Base-by-base conservation (phyloP, 2,888 invertebrate genomes). In the Pachliopta kotzebuea region DNA sequence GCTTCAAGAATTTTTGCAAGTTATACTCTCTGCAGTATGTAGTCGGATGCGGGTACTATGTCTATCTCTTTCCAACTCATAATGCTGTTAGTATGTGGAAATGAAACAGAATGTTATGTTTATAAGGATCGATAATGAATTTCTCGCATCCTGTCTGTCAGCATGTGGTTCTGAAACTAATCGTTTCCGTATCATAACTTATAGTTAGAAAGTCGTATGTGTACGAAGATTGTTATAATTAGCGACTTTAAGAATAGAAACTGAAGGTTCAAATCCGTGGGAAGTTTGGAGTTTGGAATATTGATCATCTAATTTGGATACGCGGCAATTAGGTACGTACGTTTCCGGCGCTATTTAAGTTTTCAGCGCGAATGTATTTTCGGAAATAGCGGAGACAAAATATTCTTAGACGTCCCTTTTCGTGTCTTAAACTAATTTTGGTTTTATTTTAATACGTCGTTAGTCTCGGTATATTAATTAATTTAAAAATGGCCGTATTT, bases 121-220 rank as follows among this genome's bases (percentile, higher is more conserved):
- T 88, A 85, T 84, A 80, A 85, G 86, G 83, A 84, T 88, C 85
- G 82, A 87, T 87, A 88, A 88, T 86, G 85, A 83, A 79, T 83
- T 81, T 79, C 80, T 85, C 78, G 78, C 87, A 88, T 90, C 90
- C 88, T 84, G 85, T 77, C 82, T 86, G 88, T 88, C 88, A 86
- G 80, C 88, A 82, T 87, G 86, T 81, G 87, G 82, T 81, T 80
- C 81, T 84, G 84, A 86, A 87, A 90, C 87, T 85, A 88, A 90
- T 90, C 86, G 88, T 84, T 89, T 90, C 90, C 89, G 83, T 73
- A 78, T 79, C 67, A 69, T 67, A 63, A 59, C 49, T 29, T 54
- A 65, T 62, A 56, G 58, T 20, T 17, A 60, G 67, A 81, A 80
- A 42, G 71, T 29, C 71, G 4, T 73, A 81, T 69, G 66, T 67